phyloP scores from a whole-genome alignment of 2,888 invertebrate genomes.

The Lymantria dispar region DNA sequence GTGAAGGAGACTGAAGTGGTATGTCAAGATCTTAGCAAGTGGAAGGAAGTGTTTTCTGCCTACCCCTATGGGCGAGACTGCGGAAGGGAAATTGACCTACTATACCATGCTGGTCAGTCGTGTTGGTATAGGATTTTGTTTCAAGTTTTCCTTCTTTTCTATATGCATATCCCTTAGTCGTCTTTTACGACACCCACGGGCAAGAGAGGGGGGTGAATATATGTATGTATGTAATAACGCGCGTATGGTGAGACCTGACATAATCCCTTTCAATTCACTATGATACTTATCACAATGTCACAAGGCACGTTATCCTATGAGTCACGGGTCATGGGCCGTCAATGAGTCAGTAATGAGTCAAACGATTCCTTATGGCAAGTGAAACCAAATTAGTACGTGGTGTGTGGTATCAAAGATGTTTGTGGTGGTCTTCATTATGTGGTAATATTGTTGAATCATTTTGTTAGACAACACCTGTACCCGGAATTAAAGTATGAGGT shows the following conservation, averaged over 20 bases:
- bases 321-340: conserved; percentile 23
- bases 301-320: conserved; percentile 34
- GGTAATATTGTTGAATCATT: conserved; percentile 40
- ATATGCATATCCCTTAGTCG: no score
- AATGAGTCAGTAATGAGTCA: conserved; percentile 54
- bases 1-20: no score
- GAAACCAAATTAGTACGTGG: conserved; percentile 25
- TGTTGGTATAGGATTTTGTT: no score
- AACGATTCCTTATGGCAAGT: conserved; percentile 35
- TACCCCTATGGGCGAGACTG: no score
- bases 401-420: conserved; percentile 19
- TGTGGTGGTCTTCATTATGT: conserved; percentile 18
- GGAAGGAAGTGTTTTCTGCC: no score
- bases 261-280: conserved; percentile 16
- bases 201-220: no score
- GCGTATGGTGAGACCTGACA: conserved; percentile 1
- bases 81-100: no score
- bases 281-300: conserved; percentile 20
- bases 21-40: no score
- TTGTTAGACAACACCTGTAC: conserved; percentile 7
- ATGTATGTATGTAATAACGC: no score
- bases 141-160: no score
- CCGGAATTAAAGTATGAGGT: conserved; percentile 9
- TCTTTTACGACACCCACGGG: no score
- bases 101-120: no score